Conservation (phyloP, 2,797 vertebrate species). For the Danio tinwini region DNA sequence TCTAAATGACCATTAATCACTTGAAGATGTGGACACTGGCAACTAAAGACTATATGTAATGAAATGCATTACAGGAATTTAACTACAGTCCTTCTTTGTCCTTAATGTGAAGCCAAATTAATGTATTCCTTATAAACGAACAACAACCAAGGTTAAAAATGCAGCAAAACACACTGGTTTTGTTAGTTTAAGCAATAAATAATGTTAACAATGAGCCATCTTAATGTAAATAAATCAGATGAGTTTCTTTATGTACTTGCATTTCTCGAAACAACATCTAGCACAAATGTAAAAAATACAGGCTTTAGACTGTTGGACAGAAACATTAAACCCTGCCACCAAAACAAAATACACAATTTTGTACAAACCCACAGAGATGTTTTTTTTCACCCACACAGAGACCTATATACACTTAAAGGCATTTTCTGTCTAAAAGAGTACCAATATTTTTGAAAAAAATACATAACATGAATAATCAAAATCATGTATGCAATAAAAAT, state of each 20-base stretch:
- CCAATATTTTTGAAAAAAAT: neutral
- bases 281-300: neutral
- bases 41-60: no score
- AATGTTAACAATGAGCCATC: no score
- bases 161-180: no score
- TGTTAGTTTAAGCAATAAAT: no score
- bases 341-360: slow-evolving; percentile 5
- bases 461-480: neutral
- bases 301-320: neutral
- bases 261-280: slow-evolving; percentile 10
- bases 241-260: neutral
- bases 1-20: neutral
- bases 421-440: neutral
- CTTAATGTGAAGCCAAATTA: no score
- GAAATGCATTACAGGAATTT: neutral
- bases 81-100: neutral
- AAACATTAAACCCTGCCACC: neutral
- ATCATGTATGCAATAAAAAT: neutral
- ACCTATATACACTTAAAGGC: neutral
- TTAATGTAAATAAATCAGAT: neutral
- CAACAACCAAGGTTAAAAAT: no score
- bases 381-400: neutral
- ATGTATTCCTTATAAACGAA: no score
- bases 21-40: no score
- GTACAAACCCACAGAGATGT: neutral